These are phyloP conservation scores for Albula glossodonta DNA, from an alignment of 2,113 vertebrate species.

Conservation along the genomic window DNA sequence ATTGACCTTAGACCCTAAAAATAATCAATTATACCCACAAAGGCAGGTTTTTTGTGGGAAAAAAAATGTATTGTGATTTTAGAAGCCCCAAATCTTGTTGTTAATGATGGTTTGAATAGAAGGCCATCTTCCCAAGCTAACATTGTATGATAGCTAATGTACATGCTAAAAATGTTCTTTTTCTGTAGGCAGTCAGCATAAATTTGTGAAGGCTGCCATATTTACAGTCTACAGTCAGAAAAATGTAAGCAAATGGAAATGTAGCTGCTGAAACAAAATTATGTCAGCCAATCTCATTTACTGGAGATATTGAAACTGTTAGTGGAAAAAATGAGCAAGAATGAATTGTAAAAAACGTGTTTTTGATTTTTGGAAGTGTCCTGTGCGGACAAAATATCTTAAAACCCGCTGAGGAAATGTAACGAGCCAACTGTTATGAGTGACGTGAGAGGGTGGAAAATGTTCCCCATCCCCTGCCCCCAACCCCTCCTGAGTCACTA, in stretches of 20 bases:
- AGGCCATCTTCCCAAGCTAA: no score
- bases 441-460: not conserved
- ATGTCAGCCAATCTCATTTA: not conserved
- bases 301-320: not conserved
- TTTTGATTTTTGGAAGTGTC: not conserved
- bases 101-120: no score
- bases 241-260: not conserved
- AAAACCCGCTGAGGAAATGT: conserved; percentile 6
- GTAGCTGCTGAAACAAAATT: not conserved
- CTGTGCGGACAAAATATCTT: not conserved
- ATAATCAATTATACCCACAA: no score
- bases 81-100: no score
- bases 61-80: no score
- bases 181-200: no score
- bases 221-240: not conserved
- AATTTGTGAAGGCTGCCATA: not conserved
- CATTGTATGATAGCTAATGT: no score
- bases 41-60: no score
- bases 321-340: conserved; percentile 13
- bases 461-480: conserved; percentile 8
- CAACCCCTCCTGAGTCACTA: conserved; percentile 26
- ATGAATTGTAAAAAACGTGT: conserved; percentile 9
- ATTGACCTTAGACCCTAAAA: no score
- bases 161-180: no score
- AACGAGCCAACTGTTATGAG: not conserved